These are phyloP conservation scores for Eueides isabella DNA, from an alignment of 1,140 invertebrate genomes.

Conservation along the genomic window DNA sequence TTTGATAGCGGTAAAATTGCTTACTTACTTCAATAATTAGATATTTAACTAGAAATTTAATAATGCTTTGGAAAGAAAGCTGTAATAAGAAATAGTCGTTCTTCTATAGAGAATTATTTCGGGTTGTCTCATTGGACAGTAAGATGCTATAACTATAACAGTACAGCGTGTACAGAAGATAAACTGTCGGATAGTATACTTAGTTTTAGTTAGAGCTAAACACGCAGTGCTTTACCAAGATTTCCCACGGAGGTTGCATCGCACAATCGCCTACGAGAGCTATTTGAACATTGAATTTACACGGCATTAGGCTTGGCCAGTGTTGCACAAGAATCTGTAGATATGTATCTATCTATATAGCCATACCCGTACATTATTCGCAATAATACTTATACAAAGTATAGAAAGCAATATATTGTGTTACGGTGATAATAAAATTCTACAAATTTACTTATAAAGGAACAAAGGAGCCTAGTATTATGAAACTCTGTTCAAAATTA, in stretches of 20 bases:
- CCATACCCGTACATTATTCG: neutral
- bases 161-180: too few relatives aligned
- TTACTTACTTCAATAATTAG: neutral
- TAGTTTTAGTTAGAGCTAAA: slow-evolving; percentile 39
- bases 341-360: slow-evolving; percentile 10
- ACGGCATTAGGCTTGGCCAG: slow-evolving; percentile 32
- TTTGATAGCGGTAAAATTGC: neutral
- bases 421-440: neutral
- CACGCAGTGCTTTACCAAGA: slow-evolving; percentile 44
- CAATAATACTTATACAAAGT: neutral
- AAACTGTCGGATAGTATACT: neutral
- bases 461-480: too few relatives aligned
- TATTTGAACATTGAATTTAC: slow-evolving; percentile 34
- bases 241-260: slow-evolving; percentile 57
- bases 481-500: too few relatives aligned
- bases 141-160: too few relatives aligned
- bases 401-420: neutral
- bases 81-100: too few relatives aligned
- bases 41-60: neutral
- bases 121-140: too few relatives aligned
- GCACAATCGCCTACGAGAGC: slow-evolving; percentile 32
- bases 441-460: neutral
- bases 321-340: slow-evolving; percentile 4
- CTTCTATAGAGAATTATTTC: too few relatives aligned
- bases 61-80: too few relatives aligned